Conservation (phyloP, 1,140 invertebrate genomes). For the Hetaerina americana region DNA sequence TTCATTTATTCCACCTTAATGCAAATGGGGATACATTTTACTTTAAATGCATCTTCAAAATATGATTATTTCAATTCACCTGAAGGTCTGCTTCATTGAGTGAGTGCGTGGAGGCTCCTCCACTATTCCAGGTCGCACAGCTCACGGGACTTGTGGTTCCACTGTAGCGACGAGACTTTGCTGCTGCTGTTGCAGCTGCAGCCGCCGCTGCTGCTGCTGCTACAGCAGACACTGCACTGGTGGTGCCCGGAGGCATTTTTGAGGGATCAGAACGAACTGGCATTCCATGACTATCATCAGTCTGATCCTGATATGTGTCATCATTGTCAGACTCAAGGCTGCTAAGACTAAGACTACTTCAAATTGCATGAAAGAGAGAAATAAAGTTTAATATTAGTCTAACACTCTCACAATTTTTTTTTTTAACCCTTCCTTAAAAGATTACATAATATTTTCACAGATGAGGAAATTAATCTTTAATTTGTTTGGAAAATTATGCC, state of each 20-base stretch:
- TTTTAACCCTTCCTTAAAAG: too few relatives aligned
- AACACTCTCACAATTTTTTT: too few relatives aligned
- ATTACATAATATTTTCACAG: too few relatives aligned
- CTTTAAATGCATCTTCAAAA: neutral
- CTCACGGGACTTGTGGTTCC: slow-evolving; percentile 6
- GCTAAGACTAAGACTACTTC: slow-evolving; percentile 48
- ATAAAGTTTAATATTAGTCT: too few relatives aligned
- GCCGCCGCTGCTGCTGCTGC: slow-evolving; percentile 5
- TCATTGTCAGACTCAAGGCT: slow-evolving; percentile 59
- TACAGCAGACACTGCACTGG: neutral
- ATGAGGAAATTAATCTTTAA: too few relatives aligned
- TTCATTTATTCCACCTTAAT: neutral
- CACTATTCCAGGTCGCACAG: slow-evolving; percentile 30
- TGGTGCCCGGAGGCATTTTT: neutral
- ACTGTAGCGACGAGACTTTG: slow-evolving; percentile 12
- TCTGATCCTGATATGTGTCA: slow-evolving; percentile 36
- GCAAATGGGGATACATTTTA: slow-evolving; percentile 12
- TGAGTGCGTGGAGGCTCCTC: slow-evolving; percentile 66
- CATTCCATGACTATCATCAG: slow-evolving; percentile 34
- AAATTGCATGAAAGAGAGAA: slow-evolving; percentile 10
- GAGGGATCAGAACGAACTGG: slow-evolving; percentile 1
- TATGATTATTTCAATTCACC: slow-evolving; percentile 40
- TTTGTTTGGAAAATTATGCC: too few relatives aligned
- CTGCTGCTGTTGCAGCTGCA: slow-evolving; percentile 14
- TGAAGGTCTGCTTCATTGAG: slow-evolving; percentile 72